Evolutionary conservation across 2,888 invertebrate species (phyloP).

Genomic region (Cordilura impudica): DNA sequence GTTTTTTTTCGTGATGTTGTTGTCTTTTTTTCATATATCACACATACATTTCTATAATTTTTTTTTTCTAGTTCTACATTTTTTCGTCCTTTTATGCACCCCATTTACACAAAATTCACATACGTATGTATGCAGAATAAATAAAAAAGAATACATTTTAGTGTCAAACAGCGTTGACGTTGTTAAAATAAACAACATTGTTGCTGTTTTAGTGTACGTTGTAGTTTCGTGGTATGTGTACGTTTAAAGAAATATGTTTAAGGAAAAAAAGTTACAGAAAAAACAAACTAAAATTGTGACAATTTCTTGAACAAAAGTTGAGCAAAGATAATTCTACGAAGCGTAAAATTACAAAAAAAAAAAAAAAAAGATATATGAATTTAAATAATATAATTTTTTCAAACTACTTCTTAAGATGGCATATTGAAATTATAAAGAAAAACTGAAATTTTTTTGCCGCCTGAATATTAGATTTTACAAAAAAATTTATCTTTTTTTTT

Average conservation of each 20-base stretch:
- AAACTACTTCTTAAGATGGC: slow-evolving; percentile 26
- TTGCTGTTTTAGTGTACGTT: slow-evolving; percentile 47
- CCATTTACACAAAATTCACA: slow-evolving; percentile 2
- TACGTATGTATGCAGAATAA: background rate
- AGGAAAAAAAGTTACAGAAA: slow-evolving; percentile 8
- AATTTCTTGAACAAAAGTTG: slow-evolving; percentile 35
- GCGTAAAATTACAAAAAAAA: slow-evolving; percentile 46
- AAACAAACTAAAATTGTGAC: slow-evolving; percentile 35
- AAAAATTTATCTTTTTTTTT: background rate
- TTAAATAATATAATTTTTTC: slow-evolving; percentile 14
- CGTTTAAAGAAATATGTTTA: slow-evolving; percentile 13
- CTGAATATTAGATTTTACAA: slow-evolving; percentile 35
- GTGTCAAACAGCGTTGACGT: slow-evolving; percentile 60
- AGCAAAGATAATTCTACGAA: slow-evolving; percentile 45
- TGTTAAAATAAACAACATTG: slow-evolving; percentile 52
- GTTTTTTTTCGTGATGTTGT: slow-evolving; percentile 37
- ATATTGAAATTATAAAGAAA: slow-evolving; percentile 16
- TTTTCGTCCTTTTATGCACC: slow-evolving; percentile 23
- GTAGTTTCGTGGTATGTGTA: slow-evolving; percentile 2
- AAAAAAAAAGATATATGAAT: slow-evolving; percentile 1
- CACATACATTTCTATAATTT: background rate
- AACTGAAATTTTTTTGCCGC: slow-evolving; percentile 33
- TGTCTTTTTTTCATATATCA: slow-evolving; percentile 2
- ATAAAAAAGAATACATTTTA: slow-evolving; percentile 23
- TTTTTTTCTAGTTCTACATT: slow-evolving; percentile 2